Conservation (phyloP, 1,140 invertebrate species). For the Aleiodes sp. region DNA sequence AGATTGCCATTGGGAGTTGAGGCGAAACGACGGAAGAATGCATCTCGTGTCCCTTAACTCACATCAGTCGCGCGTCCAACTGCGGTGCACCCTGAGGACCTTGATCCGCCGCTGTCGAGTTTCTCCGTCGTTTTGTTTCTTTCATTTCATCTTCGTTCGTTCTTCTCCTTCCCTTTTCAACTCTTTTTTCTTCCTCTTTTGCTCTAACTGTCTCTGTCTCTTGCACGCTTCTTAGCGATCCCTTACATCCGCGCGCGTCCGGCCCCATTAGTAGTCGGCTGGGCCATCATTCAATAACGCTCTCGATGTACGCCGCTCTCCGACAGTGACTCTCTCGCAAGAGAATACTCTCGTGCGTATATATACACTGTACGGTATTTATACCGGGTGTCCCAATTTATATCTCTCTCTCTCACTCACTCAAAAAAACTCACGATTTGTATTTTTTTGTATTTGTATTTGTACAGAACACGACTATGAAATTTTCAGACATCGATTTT, state of each 20-base stretch:
- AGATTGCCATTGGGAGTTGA: constrained; percentile 26
- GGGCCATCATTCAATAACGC: constrained; percentile 66
- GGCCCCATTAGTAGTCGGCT: constrained; percentile 64
- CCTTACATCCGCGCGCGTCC: constrained; percentile 58
- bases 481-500: too few species aligned
- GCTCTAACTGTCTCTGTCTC: constrained; percentile 29
- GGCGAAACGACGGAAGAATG: constrained; percentile 43
- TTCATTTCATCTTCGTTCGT: background rate
- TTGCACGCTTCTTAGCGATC: constrained; percentile 56
- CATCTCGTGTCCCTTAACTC: constrained; percentile 37
- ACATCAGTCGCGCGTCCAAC: constrained; percentile 34
- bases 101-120: constrained; percentile 47
- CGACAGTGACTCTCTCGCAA: constrained; percentile 43
- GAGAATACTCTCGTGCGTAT: background rate
- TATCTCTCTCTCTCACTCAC: constrained; percentile 4
- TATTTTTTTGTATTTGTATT: too few species aligned
- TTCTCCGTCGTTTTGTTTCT: constrained; percentile 8
- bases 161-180: background rate
- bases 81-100: constrained; percentile 31
- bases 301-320: constrained; percentile 53
- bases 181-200: background rate
- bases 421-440: too few species aligned
- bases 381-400: constrained; percentile 5
- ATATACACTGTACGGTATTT: constrained; percentile 12
- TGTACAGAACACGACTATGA: too few species aligned